Evolutionary conservation across 2,113 vertebrate genomes (phyloP), one percentile per base, ranked within the genome.

Genomic region (Nicator chloris): DNA sequence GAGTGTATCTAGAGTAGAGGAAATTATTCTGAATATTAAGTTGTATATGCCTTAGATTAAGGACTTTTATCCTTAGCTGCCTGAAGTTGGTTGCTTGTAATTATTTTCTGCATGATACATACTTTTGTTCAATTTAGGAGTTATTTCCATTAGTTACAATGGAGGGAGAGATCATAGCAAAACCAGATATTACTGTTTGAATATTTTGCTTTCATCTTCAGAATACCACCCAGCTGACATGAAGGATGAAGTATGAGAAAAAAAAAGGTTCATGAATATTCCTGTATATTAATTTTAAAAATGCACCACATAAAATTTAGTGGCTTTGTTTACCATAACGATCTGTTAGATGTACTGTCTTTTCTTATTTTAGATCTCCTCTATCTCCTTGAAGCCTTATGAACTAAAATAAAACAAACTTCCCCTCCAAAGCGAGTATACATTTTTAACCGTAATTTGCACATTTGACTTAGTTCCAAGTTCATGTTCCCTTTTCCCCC

Each of bases 391-490:
- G 66, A 91, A 95, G 87, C 78, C 75, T 94, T 93, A 66, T 19
- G 53, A 96, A 93, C 82, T 93, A 92, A 96, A 96, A 94, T 88
- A 96, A 93, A 90, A 56, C 69, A 96, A 93, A 86, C 57, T 70
- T 92, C 69, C 72, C 91, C 88, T 90, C 85, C 82, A 92, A 92
- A 83, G 79, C 95, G 94, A 94, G 80, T 23, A 77, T 70, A 77
- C 92, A 92, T 95, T 97, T 96, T 95, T 94, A 97, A 90, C 86
- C 0, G 0, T 75, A 92, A 95, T 95, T 96, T 95, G 90, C 93
- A 97, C 90, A 96, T 94, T 95, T 96, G 87, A 94, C 90, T 90
- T 94, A 71, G 86, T 91, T 97, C 94, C 95, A 96, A 95, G 93
- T 94, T 96, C 93, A 95, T 88, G 90, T 96, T 96, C 93, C 82